Evolutionary conservation across 2,888 invertebrate genomes (phyloP).

Genomic region (Brenthis hecate): DNA sequence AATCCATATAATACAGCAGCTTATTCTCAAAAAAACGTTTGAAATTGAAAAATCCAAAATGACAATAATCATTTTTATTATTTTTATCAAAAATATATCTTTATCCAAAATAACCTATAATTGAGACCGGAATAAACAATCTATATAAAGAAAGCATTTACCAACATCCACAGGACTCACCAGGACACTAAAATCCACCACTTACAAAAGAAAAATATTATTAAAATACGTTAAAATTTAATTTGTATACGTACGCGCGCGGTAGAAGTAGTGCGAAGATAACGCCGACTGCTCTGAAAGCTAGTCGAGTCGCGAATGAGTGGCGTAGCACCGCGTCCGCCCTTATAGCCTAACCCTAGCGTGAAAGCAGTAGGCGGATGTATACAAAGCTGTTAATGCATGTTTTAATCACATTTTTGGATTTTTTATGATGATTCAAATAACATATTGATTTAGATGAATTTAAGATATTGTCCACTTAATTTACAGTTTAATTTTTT

Average conservation of each 20-base stretch:
- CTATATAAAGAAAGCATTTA: conserved; percentile 2
- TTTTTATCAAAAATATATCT: too few species aligned
- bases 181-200: conserved; percentile 19
- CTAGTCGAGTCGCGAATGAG: conserved; percentile 67
- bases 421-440: not conserved
- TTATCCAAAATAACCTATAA: too few species aligned
- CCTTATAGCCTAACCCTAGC: conserved; percentile 68
- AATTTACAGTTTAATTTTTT: too few species aligned
- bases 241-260: conserved; percentile 72
- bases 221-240: conserved; percentile 13
- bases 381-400: conserved; percentile 42
- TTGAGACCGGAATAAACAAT: not conserved
- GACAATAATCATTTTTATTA: too few species aligned
- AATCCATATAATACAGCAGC: too few species aligned
- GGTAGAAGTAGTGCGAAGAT: conserved; percentile 57
- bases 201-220: conserved; percentile 12
- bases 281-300: conserved; percentile 70
- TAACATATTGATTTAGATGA: too few species aligned
- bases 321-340: conserved; percentile 51
- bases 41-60: too few species aligned
- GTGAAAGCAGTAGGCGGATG: conserved; percentile 63
- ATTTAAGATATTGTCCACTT: too few species aligned
- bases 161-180: conserved; percentile 31
- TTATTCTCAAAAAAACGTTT: too few species aligned
- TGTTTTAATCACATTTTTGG: not conserved